Evolutionary conservation across 2,888 invertebrate species (phyloP).

Genomic region (Morinoia aosen): DNA sequence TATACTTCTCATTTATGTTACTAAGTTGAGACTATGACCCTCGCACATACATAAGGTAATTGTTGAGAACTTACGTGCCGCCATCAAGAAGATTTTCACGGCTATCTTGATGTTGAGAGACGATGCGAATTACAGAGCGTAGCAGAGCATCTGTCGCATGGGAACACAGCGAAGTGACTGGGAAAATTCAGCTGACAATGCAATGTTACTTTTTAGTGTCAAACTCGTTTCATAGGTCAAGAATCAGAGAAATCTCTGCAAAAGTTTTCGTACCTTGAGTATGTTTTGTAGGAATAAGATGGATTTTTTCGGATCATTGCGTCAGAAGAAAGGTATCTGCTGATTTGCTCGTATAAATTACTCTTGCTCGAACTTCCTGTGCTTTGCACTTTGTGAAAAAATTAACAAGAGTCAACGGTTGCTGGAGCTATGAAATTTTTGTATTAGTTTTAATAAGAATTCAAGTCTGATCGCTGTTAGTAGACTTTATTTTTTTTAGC

Average conservation of each 20-base stretch:
- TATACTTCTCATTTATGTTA: not conserved
- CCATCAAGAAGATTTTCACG: not conserved
- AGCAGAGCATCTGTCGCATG: not conserved
- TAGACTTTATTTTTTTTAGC: too few relatives aligned
- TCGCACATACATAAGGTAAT: not conserved
- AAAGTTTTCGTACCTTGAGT: not conserved
- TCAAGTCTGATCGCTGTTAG: too few relatives aligned
- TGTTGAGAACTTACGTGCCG: not conserved
- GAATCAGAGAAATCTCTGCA: not conserved
- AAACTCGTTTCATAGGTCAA: not conserved
- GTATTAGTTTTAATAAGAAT: too few relatives aligned
- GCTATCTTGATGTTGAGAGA: not conserved
- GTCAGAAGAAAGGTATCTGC: too few relatives aligned
- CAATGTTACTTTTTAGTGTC: not conserved
- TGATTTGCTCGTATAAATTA: not conserved
- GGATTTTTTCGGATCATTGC: too few relatives aligned
- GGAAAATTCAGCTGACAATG: not conserved
- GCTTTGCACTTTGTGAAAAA: too few relatives aligned
- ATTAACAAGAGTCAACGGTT: too few relatives aligned
- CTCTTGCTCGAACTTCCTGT: too few relatives aligned
- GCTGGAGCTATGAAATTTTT: too few relatives aligned
- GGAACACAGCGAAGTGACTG: not conserved
- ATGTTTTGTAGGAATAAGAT: not conserved
- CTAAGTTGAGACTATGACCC: not conserved
- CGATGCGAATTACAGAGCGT: not conserved